phyloP scores from a whole-genome alignment of 2,797 vertebrate genomes.

The Manis crassicaudata region DNA sequence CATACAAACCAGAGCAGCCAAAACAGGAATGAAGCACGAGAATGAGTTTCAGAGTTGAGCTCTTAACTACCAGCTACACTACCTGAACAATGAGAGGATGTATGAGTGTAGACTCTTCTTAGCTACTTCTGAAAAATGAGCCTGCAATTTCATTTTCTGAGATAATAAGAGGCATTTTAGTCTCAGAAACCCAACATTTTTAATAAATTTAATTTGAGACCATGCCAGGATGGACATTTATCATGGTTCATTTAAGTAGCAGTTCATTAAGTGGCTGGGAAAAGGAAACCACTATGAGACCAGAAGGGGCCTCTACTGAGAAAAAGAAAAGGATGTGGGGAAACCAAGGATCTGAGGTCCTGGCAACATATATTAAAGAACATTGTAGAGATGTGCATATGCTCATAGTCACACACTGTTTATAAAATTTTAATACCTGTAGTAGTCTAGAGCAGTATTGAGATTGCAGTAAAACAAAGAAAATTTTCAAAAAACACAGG shows the following conservation, averaged over 20 bases:
- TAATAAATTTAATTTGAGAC: slow-evolving; percentile 73
- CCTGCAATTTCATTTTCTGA: slow-evolving; percentile 55
- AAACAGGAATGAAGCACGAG: not conserved
- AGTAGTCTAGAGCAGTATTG: not conserved
- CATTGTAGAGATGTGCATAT: not conserved
- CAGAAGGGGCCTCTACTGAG: slow-evolving; percentile 35
- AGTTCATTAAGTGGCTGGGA: slow-evolving; percentile 56
- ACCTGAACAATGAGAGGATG: not conserved
- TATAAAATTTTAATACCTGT: not conserved
- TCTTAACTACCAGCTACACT: not conserved
- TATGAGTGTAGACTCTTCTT: not conserved
- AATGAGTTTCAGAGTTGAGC: not conserved
- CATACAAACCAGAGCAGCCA: not conserved
- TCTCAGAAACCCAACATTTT: slow-evolving; percentile 34
- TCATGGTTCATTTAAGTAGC: slow-evolving; percentile 68
- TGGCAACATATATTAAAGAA: not conserved
- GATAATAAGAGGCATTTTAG: slow-evolving; percentile 44
- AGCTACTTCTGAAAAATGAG: slow-evolving; percentile 65
- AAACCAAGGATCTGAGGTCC: not conserved
- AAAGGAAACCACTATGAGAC: slow-evolving; percentile 51
- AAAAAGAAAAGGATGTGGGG: slow-evolving; percentile 29
- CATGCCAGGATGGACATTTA: slow-evolving; percentile 60
- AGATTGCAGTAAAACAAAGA: not conserved
- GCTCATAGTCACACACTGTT: not conserved
- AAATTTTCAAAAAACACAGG: not conserved